Percentiles rank a stretch among this genome's conserved stretches.
These are phyloP conservation scores for Eulemur macaco DNA, from an alignment of 2,113 vertebrate species.

Conservation along the genomic window DNA sequence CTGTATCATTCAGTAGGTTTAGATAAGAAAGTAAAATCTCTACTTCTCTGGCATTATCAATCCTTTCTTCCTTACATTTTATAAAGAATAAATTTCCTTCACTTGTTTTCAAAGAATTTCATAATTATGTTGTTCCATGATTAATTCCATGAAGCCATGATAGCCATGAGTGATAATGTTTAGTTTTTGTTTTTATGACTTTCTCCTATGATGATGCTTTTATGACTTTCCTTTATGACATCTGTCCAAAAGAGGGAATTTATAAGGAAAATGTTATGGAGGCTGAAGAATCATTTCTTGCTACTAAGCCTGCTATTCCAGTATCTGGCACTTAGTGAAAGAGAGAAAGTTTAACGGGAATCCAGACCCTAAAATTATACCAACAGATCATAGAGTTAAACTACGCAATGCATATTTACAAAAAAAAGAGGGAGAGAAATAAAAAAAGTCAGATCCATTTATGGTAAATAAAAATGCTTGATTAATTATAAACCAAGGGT, in stretches of 20 bases:
- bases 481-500: not conserved
- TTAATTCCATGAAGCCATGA: not conserved
- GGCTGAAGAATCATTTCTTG: not conserved
- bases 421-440: not conserved
- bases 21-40: not conserved
- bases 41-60: not conserved
- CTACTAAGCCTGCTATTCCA: not conserved
- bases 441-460: not conserved
- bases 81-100: constrained; percentile 9
- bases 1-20: not conserved
- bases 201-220: not conserved
- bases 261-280: not conserved
- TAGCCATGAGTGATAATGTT: not conserved
- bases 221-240: not conserved
- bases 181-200: not conserved
- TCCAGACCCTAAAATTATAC: not conserved
- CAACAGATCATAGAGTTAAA: not conserved
- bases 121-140: not conserved
- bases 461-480: not conserved
- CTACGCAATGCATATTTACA: not conserved
- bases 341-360: not conserved
- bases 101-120: not conserved
- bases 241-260: not conserved
- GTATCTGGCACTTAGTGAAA: not conserved
- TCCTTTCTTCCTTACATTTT: not conserved